Base-by-base conservation (phyloP, 2,797 vertebrate genomes). In the Garrulus glandarius region DNA sequence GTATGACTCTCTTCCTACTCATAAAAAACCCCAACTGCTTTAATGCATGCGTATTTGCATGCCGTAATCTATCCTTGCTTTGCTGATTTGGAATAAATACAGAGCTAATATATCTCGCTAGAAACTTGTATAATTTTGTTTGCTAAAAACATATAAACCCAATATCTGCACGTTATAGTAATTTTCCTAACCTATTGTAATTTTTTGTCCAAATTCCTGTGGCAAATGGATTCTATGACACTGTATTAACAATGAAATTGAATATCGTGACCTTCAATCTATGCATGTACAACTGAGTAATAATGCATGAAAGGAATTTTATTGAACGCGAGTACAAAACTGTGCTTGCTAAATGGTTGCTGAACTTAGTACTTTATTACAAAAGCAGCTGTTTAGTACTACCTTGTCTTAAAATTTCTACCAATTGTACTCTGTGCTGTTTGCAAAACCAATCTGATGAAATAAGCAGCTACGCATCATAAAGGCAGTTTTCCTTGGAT, bases 1-100 rank as follows among this genome's bases (percentile, higher is more conserved):
- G 68, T 97, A 95, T 96, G 94, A 95, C 82, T 87, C 52, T 76
- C 72, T 78, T 85, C 71, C 41, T 86, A 22, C 37, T 92, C 84
- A 64, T n/a, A 47, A 76, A 97, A 96, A 92, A 44, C 5, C 67
- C 44, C 29, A 23, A 91, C 53, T 96, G 84, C 89, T 87, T 95
- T 97, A 97, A 96, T 98, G 97, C 97, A 98, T 98, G 98, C 97
- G 79, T 93, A 96, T 92, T 96, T 97, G 97, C 98, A 98, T 98
- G 98, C 96, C 97, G 75, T 97, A 83, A 91, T 82, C 56, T 87
- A 29, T 65, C 63, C 63, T 47, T 97, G 81, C 94, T 87, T 95
- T 91, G 72, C 93, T 94, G 92, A 93, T 91, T 46, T 96, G 95
- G 61, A 89, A 30, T 93, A 98, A 95, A 93, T 63, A 56, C 63